Evolutionary conservation across 2,888 invertebrate genomes (phyloP).

Genomic region (Ditylenchus weischeri): DNA sequence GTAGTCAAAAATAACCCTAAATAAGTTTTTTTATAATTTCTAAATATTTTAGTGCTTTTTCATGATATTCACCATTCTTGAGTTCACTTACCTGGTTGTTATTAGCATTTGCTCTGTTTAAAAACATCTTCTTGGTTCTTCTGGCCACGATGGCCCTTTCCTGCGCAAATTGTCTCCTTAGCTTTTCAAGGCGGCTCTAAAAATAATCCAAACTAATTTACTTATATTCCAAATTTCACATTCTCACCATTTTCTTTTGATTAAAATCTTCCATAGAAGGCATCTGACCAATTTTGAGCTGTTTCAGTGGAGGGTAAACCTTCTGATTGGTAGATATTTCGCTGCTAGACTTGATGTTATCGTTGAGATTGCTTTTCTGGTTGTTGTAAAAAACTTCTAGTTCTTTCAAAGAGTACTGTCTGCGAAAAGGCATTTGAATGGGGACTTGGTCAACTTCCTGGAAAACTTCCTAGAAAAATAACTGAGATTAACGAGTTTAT

Average conservation of each 20-base stretch:
- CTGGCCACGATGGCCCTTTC: not conserved
- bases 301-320: not conserved
- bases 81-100: not conserved
- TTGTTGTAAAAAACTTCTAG: constrained; percentile 10
- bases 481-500: too few relatives aligned
- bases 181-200: constrained; percentile 4
- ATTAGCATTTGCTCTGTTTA: not conserved
- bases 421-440: not conserved
- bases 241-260: not conserved
- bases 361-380: constrained; percentile 3
- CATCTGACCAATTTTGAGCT: constrained; percentile 4
- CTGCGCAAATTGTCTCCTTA: constrained; percentile 6
- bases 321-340: not conserved
- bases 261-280: not conserved
- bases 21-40: constrained; percentile 1
- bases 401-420: constrained; percentile 17
- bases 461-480: not conserved
- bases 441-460: not conserved
- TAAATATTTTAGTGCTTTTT: too few relatives aligned
- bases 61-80: too few relatives aligned
- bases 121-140: constrained; percentile 4
- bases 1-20: too few relatives aligned
- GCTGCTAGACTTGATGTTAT: not conserved
- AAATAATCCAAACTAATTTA: not conserved
- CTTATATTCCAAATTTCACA: not conserved